Evolutionary conservation across 2,888 invertebrate genomes (phyloP).

Genomic region (Aphidius colemani): DNA sequence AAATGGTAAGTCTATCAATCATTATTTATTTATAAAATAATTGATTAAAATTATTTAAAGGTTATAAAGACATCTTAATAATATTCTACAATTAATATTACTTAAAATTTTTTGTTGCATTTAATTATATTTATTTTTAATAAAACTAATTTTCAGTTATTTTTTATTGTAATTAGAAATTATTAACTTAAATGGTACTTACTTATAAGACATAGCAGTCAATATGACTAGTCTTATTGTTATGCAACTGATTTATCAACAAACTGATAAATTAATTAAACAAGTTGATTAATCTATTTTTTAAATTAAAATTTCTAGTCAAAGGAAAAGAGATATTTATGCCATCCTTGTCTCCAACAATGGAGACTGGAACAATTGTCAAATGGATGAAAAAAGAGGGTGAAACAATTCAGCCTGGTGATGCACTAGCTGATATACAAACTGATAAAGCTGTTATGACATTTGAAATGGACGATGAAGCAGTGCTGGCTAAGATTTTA

Average conservation of each 20-base stretch:
- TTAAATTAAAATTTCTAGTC: constrained; percentile 43
- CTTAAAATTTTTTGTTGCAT: not conserved
- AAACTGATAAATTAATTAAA: not conserved
- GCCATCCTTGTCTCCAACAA: constrained; percentile 70
- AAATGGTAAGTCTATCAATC: constrained; percentile 46
- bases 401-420: constrained; percentile 63
- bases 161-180: not conserved
- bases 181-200: not conserved
- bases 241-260: not conserved
- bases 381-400: constrained; percentile 67
- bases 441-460: constrained; percentile 70
- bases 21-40: not conserved
- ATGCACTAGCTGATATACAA: constrained; percentile 69
- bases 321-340: constrained; percentile 60
- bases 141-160: not conserved
- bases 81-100: not conserved
- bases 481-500: constrained; percentile 67
- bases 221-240: constrained; percentile 32
- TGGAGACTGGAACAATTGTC: constrained; percentile 67
- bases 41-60: constrained; percentile 32
- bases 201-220: not conserved
- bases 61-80: constrained; percentile 37
- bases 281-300: not conserved
- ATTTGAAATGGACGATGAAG: constrained; percentile 68
- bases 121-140: not conserved